These are phyloP conservation scores for Hetaerina titia DNA, from an alignment of 2,888 invertebrate species.

Conservation along the genomic window DNA sequence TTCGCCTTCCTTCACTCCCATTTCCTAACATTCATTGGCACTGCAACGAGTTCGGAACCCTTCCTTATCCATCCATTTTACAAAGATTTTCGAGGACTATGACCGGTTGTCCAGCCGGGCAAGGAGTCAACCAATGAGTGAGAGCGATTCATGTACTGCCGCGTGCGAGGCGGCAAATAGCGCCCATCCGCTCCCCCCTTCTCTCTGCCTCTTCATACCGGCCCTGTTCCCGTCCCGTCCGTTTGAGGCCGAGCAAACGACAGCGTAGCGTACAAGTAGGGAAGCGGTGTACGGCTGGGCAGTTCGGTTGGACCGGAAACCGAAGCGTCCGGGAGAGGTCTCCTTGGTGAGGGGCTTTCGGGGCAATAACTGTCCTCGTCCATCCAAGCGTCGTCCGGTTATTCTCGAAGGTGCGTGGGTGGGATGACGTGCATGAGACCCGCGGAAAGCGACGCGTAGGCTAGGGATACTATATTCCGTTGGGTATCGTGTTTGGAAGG, in stretches of 20 bases:
- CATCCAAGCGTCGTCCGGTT: too few species aligned
- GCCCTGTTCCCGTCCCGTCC: background rate
- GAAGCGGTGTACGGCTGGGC: background rate
- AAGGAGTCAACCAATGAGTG: constrained; percentile 10
- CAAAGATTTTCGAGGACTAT: background rate
- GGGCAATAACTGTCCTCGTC: too few species aligned
- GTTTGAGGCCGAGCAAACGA: background rate
- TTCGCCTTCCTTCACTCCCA: background rate
- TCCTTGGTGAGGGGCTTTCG: background rate
- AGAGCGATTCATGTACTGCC: constrained; percentile 43
- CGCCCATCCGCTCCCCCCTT: background rate
- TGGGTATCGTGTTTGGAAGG: background rate
- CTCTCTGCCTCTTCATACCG: background rate
- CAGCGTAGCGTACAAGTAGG: background rate
- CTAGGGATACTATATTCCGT: background rate
- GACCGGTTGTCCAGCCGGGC: background rate
- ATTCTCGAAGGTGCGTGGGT: background rate
- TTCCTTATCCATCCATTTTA: background rate
- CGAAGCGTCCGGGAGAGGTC: background rate
- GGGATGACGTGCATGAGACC: background rate
- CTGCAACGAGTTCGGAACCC: constrained; percentile 7
- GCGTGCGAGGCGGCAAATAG: background rate
- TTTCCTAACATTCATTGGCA: background rate
- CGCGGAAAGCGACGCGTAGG: background rate
- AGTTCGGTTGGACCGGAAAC: background rate